A percentile compares a stretch with the other conserved stretches of the same genome.
These are phyloP conservation scores for Harpalus rufipes DNA, from an alignment of 2,888 invertebrate genomes.

Conservation along the genomic window DNA sequence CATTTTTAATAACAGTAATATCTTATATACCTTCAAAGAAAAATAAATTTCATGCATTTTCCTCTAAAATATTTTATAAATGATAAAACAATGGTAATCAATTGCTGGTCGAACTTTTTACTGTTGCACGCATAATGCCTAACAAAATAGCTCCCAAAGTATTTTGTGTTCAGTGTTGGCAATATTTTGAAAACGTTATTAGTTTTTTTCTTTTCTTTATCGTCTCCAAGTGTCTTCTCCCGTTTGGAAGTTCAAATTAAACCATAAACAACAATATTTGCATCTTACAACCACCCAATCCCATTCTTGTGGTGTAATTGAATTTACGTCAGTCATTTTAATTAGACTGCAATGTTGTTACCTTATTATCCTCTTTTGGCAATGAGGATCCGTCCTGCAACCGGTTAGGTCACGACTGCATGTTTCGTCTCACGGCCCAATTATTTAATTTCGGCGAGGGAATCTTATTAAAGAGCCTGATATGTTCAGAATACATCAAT, in stretches of 20 bases:
- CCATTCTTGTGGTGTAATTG: conserved; percentile 2
- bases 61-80: no score
- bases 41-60: no score
- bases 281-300: neutral
- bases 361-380: conserved; percentile 29
- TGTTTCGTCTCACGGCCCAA: conserved; percentile 4
- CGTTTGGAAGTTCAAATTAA: neutral
- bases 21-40: no score
- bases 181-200: no score
- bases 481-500: conserved; percentile 30
- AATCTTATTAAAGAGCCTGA: conserved; percentile 5
- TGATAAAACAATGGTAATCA: no score
- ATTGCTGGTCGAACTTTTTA: no score
- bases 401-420: conserved; percentile 14
- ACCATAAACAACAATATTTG: neutral
- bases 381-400: conserved; percentile 4
- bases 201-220: no score
- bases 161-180: no score
- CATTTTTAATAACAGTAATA: no score
- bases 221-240: no score
- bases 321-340: conserved; percentile 15
- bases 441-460: conserved; percentile 44
- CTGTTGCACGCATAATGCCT: no score
- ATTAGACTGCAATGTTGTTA: neutral
- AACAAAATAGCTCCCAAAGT: no score